Conservation (phyloP, 2,113 vertebrate genomes). For the Cisticola juncidis region DNA sequence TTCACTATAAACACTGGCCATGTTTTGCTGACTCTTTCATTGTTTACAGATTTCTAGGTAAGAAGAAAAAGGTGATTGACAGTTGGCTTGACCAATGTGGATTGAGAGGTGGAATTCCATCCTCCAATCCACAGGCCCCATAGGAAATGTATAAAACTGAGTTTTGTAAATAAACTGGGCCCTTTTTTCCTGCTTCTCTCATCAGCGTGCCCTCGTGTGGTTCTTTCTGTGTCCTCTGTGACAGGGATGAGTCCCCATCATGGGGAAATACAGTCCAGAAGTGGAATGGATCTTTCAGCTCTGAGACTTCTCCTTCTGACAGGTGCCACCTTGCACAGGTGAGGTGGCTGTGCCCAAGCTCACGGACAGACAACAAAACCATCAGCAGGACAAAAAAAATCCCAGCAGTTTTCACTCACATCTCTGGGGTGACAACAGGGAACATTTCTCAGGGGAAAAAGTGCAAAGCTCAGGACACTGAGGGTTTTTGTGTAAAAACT, state of each 20-base stretch:
- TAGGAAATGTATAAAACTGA: too few relatives aligned
- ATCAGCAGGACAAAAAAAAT: not conserved
- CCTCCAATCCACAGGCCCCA: too few relatives aligned
- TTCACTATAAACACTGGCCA: too few relatives aligned
- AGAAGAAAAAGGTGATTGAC: too few relatives aligned
- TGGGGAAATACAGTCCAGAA: not conserved
- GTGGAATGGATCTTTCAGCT: not conserved
- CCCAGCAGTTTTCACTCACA: not conserved
- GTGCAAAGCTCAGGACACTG: not conserved
- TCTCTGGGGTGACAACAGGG: not conserved
- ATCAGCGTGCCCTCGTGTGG: too few relatives aligned
- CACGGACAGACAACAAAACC: not conserved
- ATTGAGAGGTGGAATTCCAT: too few relatives aligned
- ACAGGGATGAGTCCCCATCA: not conserved
- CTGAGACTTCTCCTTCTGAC: not conserved
- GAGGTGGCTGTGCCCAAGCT: not conserved
- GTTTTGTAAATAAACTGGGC: too few relatives aligned
- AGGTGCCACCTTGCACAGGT: not conserved
- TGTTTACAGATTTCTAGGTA: too few relatives aligned
- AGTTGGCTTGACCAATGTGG: too few relatives aligned
- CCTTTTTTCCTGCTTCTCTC: too few relatives aligned
- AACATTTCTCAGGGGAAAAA: not conserved
- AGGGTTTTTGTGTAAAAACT: conserved; percentile 20
- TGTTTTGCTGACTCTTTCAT: too few relatives aligned
- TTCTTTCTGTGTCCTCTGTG: too few relatives aligned